Evolutionary conservation across 2,888 invertebrate genomes (phyloP).

Genomic region (Erynnis tages): DNA sequence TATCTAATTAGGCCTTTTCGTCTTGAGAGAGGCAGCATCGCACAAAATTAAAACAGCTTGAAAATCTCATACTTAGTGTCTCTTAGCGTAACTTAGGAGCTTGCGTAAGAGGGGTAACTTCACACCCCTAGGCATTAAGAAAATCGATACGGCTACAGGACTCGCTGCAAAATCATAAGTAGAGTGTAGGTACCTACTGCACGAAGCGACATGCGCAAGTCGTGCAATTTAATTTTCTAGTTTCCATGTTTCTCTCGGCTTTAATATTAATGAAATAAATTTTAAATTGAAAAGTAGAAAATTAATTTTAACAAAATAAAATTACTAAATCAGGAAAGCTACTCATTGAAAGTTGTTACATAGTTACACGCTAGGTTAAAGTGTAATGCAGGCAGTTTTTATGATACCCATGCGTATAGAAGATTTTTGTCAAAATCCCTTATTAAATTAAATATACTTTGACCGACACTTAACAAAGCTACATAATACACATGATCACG

Average conservation of each 20-base stretch:
- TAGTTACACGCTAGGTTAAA: too few species aligned
- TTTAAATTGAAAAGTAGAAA: not conserved
- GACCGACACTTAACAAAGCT: too few species aligned
- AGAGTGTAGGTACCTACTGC: conserved; percentile 4
- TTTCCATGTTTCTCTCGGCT: not conserved
- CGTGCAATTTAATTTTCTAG: not conserved
- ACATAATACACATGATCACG: too few species aligned
- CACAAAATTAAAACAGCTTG: not conserved
- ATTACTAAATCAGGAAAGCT: too few species aligned
- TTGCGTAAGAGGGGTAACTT: conserved; percentile 15
- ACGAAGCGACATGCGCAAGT: conserved; percentile 4
- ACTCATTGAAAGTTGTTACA: too few species aligned
- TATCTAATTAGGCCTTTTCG: not conserved
- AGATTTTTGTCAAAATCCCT: too few species aligned
- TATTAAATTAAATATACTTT: too few species aligned
- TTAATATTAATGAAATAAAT: not conserved
- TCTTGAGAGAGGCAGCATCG: too few species aligned
- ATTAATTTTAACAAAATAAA: too few species aligned
- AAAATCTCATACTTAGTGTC: not conserved
- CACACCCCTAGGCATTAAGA: conserved; percentile 21
- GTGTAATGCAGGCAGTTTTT: too few species aligned
- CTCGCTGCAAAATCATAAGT: conserved; percentile 13
- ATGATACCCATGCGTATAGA: too few species aligned
- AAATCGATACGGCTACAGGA: conserved; percentile 23
- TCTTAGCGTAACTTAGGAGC: not conserved